These are phyloP conservation scores for Melanostigma gelatinosum DNA, from an alignment of 2,113 vertebrate genomes.

Conservation along the genomic window DNA sequence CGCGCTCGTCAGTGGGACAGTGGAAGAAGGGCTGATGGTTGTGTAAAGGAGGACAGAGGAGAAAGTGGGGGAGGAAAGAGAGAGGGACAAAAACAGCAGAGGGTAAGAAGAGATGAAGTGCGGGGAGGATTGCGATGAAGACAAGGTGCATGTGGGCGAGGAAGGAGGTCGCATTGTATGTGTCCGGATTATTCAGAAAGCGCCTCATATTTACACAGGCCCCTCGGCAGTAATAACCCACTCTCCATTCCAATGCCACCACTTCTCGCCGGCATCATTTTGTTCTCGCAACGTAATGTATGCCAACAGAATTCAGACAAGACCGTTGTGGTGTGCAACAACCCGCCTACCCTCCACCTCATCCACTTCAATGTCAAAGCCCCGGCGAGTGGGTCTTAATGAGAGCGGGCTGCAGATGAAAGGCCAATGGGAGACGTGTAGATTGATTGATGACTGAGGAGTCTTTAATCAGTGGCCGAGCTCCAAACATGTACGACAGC, in stretches of 20 bases:
- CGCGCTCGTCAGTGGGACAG: constrained; percentile 55
- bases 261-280: constrained; percentile 51
- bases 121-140: not conserved
- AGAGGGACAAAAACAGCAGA: not conserved
- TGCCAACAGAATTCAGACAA: constrained; percentile 69
- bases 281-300: constrained; percentile 54
- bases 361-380: constrained; percentile 73
- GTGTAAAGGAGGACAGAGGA: constrained; percentile 23
- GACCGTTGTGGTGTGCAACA: constrained; percentile 56
- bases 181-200: constrained; percentile 33
- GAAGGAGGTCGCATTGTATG: constrained; percentile 11
- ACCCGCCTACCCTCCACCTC: constrained; percentile 56
- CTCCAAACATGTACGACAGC: constrained; percentile 70
- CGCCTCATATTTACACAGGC: constrained; percentile 29
- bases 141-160: not conserved
- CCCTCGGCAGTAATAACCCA: constrained; percentile 29
- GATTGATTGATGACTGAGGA: constrained; percentile 77
- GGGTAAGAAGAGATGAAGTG: constrained; percentile 3
- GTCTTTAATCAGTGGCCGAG: constrained; percentile 78
- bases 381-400: constrained; percentile 69
- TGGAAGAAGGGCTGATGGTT: constrained; percentile 49
- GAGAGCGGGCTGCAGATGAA: constrained; percentile 77
- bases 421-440: constrained; percentile 62
- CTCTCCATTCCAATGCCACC: constrained; percentile 41
- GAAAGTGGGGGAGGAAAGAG: constrained; percentile 16